phyloP scores from a whole-genome alignment of 2,113 vertebrate species.

The Larimichthys crocea region DNA sequence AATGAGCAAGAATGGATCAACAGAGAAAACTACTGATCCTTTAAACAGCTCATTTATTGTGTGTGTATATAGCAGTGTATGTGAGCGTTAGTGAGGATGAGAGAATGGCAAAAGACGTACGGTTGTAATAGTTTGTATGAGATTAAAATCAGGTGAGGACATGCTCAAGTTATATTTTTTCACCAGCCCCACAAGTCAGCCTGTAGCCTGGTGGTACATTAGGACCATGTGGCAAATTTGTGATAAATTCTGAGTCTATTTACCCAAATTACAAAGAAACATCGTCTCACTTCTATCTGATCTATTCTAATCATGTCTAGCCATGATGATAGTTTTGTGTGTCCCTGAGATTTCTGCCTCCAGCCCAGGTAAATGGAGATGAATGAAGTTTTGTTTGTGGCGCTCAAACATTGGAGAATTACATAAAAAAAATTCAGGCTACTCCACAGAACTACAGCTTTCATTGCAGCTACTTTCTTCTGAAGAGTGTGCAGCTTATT shows the following conservation, averaged over 20 bases:
- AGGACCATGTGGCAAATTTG: neutral
- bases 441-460: too few relatives aligned
- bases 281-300: too few relatives aligned
- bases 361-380: neutral
- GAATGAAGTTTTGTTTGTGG: too few relatives aligned
- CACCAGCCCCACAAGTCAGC: neutral
- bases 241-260: neutral
- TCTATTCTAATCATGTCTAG: too few relatives aligned
- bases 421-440: too few relatives aligned
- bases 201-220: neutral
- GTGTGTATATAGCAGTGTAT: neutral
- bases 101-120: constrained; percentile 6
- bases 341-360: neutral
- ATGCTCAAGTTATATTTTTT: neutral
- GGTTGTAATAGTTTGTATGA: neutral
- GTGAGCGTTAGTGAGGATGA: neutral
- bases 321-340: neutral
- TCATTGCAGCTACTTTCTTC: too few relatives aligned
- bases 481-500: too few relatives aligned
- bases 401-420: too few relatives aligned
- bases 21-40: constrained; percentile 71
- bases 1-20: constrained; percentile 77
- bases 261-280: neutral
- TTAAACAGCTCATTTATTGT: neutral
- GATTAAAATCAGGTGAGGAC: neutral